Evolutionary conservation across 2,113 vertebrate species (phyloP).

Genomic region (Dicrurus megarhynchus): DNA sequence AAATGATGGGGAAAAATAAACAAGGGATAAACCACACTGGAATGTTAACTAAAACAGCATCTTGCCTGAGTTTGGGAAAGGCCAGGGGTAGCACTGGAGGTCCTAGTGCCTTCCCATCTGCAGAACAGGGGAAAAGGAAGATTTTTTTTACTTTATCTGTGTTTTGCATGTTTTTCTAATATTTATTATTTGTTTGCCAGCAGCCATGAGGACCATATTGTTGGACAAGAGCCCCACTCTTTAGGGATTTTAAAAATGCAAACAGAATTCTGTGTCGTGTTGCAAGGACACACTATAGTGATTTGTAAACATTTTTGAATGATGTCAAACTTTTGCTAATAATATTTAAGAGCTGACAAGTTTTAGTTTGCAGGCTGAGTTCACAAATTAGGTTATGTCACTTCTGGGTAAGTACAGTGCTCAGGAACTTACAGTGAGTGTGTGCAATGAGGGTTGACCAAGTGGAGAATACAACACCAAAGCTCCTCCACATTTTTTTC

Average conservation of each 20-base stretch:
- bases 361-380: neutral
- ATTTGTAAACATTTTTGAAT: neutral
- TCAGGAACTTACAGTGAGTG: neutral
- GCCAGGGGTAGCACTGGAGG: neutral
- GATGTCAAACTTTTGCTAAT: neutral
- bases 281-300: neutral
- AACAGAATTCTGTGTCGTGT: neutral
- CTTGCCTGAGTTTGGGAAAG: neutral
- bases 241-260: neutral
- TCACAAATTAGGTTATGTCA: neutral
- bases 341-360: neutral
- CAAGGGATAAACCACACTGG: neutral
- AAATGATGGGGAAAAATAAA: slow-evolving; percentile 12
- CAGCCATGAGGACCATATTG: neutral
- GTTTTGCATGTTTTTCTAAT: neutral
- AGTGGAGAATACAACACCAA: neutral
- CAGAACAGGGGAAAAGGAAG: neutral
- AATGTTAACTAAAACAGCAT: neutral
- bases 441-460: neutral
- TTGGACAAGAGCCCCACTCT: neutral
- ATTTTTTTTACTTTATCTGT: neutral
- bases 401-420: neutral
- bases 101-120: neutral
- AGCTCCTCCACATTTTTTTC: neutral
- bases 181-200: neutral